Base-by-base conservation (phyloP, 2,888 invertebrate genomes). In the Erannis defoliaria region DNA sequence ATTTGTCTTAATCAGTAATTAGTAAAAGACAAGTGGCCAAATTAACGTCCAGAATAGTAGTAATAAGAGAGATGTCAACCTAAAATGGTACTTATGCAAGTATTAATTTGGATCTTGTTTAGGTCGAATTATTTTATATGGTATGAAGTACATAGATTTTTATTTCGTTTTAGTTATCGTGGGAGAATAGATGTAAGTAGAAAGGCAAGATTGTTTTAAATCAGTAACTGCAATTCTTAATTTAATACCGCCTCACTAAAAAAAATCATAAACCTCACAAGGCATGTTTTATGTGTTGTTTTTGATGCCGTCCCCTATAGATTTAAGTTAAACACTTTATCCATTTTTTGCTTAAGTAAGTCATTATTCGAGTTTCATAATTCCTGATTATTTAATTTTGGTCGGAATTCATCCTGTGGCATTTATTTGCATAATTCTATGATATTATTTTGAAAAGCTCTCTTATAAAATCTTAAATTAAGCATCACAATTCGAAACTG, bases 21-120 rank as follows among this genome's bases (percentile, higher is more conserved):
- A 84, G 73, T 81, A 80, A 85, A 86, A 84, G 84, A 90, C 86
- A 88, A 85, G 92, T 85, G 90, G 92, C 92, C 92, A 92, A 92
- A 92, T 90, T 89, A 86, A 85, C 91, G 90, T 91, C 92, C 92
- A 90, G 84, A 68, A 56, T 62, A 56, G 64, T 68, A 65, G 55
- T 62, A 59, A 56, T 64, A 63, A 61, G 64, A 55, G 68, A 21
- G 61, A 55, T 31, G 38, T 50, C 23, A 43, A 50, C 50, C 38
- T 61, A 61, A 51, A 62, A 53, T 59, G 42, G 62, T 64, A 64
- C 49, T 57, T 62, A 56, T 33, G 54, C 38, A 51, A 40, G 63
- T 54, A 49, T 46, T 42, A 40, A 54, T 55, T 63, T 45, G 37
- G 18, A 33, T 45, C 43, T 58, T 45, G 38, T 48, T 56, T 35